Conservation (phyloP, 2,888 invertebrate genomes). For the Habroteleia sp. region DNA sequence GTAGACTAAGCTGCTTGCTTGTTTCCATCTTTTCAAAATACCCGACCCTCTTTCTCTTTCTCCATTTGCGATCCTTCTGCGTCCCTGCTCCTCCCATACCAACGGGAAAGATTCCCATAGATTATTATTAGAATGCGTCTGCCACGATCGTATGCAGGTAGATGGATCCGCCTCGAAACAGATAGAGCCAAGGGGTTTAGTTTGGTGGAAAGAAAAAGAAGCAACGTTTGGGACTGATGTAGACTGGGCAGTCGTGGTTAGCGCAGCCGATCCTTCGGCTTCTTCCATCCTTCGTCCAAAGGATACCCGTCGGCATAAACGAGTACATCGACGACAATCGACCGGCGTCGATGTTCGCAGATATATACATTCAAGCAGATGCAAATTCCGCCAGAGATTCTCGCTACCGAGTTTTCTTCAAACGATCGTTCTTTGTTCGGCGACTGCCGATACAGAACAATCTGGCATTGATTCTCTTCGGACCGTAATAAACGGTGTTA, state of each 20-base stretch:
- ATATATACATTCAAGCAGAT: slow-evolving; percentile 57
- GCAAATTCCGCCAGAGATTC: slow-evolving; percentile 41
- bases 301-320: slow-evolving; percentile 66
- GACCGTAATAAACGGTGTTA: slow-evolving; percentile 7
- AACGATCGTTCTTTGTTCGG: slow-evolving; percentile 39
- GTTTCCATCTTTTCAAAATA: slow-evolving; percentile 64
- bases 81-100: slow-evolving; percentile 33
- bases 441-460: slow-evolving; percentile 23
- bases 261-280: slow-evolving; percentile 54
- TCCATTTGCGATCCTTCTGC: slow-evolving; percentile 35
- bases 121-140: slow-evolving; percentile 80
- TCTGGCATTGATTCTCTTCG: slow-evolving; percentile 5
- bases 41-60: slow-evolving; percentile 45
- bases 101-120: slow-evolving; percentile 74
- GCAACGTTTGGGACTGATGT: slow-evolving; percentile 61
- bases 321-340: slow-evolving; percentile 49
- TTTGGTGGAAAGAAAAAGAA: slow-evolving; percentile 57
- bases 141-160: slow-evolving; percentile 72
- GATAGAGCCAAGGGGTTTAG: slow-evolving; percentile 41
- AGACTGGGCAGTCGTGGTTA: slow-evolving; percentile 67
- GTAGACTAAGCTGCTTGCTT: slow-evolving; percentile 74
- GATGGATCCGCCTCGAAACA: slow-evolving; percentile 75
- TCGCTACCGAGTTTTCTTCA: slow-evolving; percentile 44
- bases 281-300: slow-evolving; percentile 39
- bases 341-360: slow-evolving; percentile 33